Evolutionary conservation across 2,888 invertebrate species (phyloP).

Genomic region (Xanthorhoe designata): DNA sequence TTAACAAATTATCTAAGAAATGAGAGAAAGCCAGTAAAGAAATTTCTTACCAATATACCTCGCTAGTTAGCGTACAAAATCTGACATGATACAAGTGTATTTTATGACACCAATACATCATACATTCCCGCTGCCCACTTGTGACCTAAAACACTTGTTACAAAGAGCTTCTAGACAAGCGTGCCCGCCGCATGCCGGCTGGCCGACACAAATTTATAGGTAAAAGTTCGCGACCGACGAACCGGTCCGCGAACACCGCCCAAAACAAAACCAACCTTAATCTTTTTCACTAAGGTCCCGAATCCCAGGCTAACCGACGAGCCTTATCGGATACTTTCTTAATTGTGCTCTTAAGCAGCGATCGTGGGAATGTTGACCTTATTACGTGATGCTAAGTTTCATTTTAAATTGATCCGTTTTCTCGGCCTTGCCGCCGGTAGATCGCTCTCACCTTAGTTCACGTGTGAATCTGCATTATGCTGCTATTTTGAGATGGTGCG

Average conservation of each 20-base stretch:
- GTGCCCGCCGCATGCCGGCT: slow-evolving; percentile 69
- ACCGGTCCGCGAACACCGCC: slow-evolving; percentile 66
- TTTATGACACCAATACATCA: slow-evolving; percentile 38
- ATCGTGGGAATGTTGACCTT: slow-evolving; percentile 76
- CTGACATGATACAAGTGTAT: slow-evolving; percentile 31
- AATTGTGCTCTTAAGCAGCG: slow-evolving; percentile 73
- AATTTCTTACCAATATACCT: slow-evolving; percentile 1
- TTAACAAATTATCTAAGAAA: not conserved
- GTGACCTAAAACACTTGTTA: slow-evolving; percentile 58
- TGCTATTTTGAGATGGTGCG: slow-evolving; percentile 70
- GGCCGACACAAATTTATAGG: slow-evolving; percentile 85
- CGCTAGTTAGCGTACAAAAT: slow-evolving; percentile 29
- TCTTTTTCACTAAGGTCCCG: slow-evolving; percentile 58
- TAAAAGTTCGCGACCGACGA: slow-evolving; percentile 84
- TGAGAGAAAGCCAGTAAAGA: not conserved
- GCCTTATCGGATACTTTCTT: slow-evolving; percentile 83
- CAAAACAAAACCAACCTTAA: slow-evolving; percentile 65
- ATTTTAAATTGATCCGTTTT: slow-evolving; percentile 67
- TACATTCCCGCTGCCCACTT: slow-evolving; percentile 47
- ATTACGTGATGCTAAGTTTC: slow-evolving; percentile 65
- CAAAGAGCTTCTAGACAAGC: slow-evolving; percentile 73
- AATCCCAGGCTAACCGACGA: slow-evolving; percentile 54
- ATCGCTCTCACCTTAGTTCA: slow-evolving; percentile 84
- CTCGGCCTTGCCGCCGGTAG: slow-evolving; percentile 83
- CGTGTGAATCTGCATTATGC: slow-evolving; percentile 83